Evolutionary conservation across 2,113 vertebrate genomes (phyloP), one percentile per base, ranked within the genome.

Genomic region (Danionella cerebrum): DNA sequence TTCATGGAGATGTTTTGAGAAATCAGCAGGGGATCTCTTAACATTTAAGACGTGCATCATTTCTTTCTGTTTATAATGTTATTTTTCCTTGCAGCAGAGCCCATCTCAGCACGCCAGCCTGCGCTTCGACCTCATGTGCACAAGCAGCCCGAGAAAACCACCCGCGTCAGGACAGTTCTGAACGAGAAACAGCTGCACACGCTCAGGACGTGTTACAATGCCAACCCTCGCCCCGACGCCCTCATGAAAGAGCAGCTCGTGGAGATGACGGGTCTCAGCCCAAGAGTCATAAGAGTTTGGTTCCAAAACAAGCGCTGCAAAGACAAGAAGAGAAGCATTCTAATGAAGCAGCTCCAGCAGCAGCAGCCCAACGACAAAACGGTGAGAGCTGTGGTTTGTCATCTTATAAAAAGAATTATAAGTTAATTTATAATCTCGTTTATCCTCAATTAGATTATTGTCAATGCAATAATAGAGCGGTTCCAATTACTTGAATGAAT

Each of bases 241-340:
- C 94, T 99, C n/a, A 99, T 98, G 96, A 99, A 99, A 84, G 96
- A 99, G 83, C 96, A 99, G 69, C 89, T 98, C 48, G 95, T 98
- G 79, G 95, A 99, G 89, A 99, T 99, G 96, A 99, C 96, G 1
- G 91, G 96, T 69, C 93, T 99, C 57, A 98, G 96, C 55, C 96
- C 96, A 25, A 86, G 96, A 4, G 96, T 98, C 71, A 99, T 98
- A 86, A 87, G 96, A 44, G 96, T 98, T 74, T 99, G 96, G 96
- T 99, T 99, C 90, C 96, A 99, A 83, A 98, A 99, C 87, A 99
- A 99, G 82, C 81, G 96, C 5, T 99, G 96, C 88, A 99, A 99
- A 78, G 96, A 99, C 88, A 99, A 99, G 81, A 99, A 99, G 72
- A 85, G 93, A 65, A 95, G 92, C 79, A 84, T 97, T 42, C 89